A percentile compares a stretch with the other conserved stretches of the same genome.
phyloP scores from a whole-genome alignment of 2,888 invertebrate species.

The Choristoneura rosaceana region DNA sequence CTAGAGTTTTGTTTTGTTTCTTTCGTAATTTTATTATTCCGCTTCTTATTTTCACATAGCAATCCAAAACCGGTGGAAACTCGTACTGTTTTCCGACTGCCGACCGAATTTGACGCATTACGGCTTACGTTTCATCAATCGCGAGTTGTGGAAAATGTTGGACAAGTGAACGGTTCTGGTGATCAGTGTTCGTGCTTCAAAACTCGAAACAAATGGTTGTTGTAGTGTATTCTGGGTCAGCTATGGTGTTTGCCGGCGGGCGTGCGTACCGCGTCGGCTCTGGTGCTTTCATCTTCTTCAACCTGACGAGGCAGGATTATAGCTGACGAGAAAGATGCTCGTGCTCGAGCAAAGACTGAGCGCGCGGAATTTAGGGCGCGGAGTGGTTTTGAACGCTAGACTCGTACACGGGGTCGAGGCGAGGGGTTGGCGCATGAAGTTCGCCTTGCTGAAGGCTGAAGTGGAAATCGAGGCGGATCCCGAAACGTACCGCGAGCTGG shows the following conservation, averaged over 20 bases:
- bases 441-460: slow-evolving; percentile 73
- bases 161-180: slow-evolving; percentile 70
- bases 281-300: slow-evolving; percentile 80
- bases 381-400: slow-evolving; percentile 71
- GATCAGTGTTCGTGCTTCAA: slow-evolving; percentile 48
- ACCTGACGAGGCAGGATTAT: slow-evolving; percentile 80
- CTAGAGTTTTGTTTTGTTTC: slow-evolving; percentile 56
- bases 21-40: slow-evolving; percentile 57
- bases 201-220: slow-evolving; percentile 76
- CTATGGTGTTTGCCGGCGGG: slow-evolving; percentile 76
- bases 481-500: slow-evolving; percentile 70
- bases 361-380: slow-evolving; percentile 72
- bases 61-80: slow-evolving; percentile 36
- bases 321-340: slow-evolving; percentile 84
- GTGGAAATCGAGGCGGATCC: slow-evolving; percentile 79
- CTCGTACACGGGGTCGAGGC: slow-evolving; percentile 77
- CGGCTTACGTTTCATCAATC: slow-evolving; percentile 17
- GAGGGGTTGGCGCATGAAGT: slow-evolving; percentile 79
- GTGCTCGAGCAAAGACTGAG: slow-evolving; percentile 81
- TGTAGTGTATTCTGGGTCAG: slow-evolving; percentile 68
- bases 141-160: slow-evolving; percentile 70
- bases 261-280: slow-evolving; percentile 69
- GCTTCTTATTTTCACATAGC: slow-evolving; percentile 48
- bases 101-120: slow-evolving; percentile 1
- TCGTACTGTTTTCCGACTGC: slow-evolving; percentile 27